phyloP scores from a whole-genome alignment of 2,888 invertebrate species.

The Drosophila borborema region DNA sequence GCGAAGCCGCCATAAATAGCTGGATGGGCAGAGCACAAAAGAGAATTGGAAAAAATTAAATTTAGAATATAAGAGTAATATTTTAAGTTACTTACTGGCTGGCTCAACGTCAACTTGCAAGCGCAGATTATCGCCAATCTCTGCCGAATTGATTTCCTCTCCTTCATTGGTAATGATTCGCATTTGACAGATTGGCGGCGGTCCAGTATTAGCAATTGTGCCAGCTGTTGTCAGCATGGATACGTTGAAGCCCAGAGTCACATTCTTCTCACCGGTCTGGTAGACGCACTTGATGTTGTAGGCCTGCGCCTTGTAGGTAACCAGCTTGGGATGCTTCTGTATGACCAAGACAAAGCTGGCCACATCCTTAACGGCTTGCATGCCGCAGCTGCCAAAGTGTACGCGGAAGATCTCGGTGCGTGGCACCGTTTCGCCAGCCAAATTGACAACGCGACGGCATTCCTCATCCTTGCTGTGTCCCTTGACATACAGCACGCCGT shows the following conservation, averaged over 20 bases:
- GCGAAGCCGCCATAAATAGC: slow-evolving; percentile 98
- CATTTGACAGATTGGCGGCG: slow-evolving; percentile 96
- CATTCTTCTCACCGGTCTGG: slow-evolving; percentile 96
- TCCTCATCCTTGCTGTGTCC: slow-evolving; percentile 97
- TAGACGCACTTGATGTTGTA: slow-evolving; percentile 98
- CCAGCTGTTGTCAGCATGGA: slow-evolving; percentile 98
- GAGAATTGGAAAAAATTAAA: neutral
- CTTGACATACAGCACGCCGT: slow-evolving; percentile 96
- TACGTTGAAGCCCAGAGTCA: slow-evolving; percentile 96
- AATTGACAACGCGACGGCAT: slow-evolving; percentile 92
- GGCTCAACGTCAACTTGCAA: slow-evolving; percentile 94
- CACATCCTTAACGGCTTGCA: slow-evolving; percentile 95
- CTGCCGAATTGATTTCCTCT: slow-evolving; percentile 95
- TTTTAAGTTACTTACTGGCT: slow-evolving; percentile 86
- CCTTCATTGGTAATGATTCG: slow-evolving; percentile 94
- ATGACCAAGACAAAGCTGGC: slow-evolving; percentile 97
- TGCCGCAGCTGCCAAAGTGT: slow-evolving; percentile 95
- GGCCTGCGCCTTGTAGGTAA: slow-evolving; percentile 97
- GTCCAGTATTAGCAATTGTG: slow-evolving; percentile 97
- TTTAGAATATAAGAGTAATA: neutral
- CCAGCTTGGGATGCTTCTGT: slow-evolving; percentile 97
- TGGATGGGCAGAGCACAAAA: slow-evolving; percentile 68
- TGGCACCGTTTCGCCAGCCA: slow-evolving; percentile 89
- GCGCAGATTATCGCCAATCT: slow-evolving; percentile 95
- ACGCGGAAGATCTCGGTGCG: slow-evolving; percentile 93